A percentile compares a stretch with the other conserved stretches of the same genome.
Evolutionary conservation across 2,797 vertebrate species (phyloP).

Genomic region (Lepidocolaptes lacrymiger): DNA sequence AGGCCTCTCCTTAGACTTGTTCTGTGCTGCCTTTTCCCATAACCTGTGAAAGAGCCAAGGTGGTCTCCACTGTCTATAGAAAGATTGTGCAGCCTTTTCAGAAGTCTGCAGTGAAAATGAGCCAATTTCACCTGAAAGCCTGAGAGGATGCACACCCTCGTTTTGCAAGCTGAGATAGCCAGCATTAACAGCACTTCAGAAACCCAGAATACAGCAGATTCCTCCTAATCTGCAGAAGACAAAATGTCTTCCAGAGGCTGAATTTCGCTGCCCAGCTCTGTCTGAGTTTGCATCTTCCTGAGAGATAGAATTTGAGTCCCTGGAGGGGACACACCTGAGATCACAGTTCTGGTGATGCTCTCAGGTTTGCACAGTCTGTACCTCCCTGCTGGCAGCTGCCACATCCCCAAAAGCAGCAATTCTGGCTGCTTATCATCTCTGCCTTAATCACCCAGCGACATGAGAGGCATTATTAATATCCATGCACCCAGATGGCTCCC

Average conservation of each 20-base stretch:
- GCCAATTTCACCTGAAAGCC: not conserved
- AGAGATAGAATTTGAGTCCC: not conserved
- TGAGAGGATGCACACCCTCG: not conserved
- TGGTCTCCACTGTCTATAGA: fast-evolving
- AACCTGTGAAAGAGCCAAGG: not conserved
- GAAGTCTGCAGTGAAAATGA: not conserved
- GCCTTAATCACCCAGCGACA: not conserved
- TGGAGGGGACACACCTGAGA: fast-evolving
- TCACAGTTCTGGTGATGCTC: not conserved
- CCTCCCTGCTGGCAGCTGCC: not conserved
- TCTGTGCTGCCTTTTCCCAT: not conserved
- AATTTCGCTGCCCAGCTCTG: not conserved
- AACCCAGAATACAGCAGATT: not conserved
- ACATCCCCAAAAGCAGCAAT: not conserved
- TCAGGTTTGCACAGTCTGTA: not conserved
- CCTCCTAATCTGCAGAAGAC: fast-evolving
- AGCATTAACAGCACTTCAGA: not conserved
- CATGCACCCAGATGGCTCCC: conserved; percentile 25
- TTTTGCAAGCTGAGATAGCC: not conserved
- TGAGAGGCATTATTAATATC: not conserved
- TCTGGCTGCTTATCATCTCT: not conserved
- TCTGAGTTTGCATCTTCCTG: not conserved
- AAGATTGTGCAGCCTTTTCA: not conserved
- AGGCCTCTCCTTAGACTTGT: not conserved
- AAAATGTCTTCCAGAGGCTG: not conserved